phyloP scores from a whole-genome alignment of 1,140 invertebrate genomes.

The Drosophila nigrodunni region DNA sequence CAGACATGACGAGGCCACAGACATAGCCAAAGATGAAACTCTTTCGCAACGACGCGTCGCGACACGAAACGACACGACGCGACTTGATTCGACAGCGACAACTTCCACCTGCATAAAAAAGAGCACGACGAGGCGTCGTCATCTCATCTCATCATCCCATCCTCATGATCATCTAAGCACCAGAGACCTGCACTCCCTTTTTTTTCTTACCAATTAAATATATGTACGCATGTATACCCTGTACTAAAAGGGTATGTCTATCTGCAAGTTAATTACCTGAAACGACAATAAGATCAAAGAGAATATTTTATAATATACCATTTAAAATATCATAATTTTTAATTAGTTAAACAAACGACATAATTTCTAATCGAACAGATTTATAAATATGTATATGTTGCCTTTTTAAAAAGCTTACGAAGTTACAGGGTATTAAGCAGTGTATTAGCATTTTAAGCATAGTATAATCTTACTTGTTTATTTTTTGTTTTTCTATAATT shows the following conservation, averaged over 20 bases:
- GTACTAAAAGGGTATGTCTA: background rate
- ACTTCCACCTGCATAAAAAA: conserved; percentile 73
- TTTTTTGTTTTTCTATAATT: conserved; percentile 59
- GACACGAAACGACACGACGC: conserved; percentile 42
- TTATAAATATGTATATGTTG: too few relatives aligned
- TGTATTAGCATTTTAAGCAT: background rate
- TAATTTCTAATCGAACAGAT: too few relatives aligned
- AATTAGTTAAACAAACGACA: too few relatives aligned
- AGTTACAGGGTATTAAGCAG: conserved; percentile 1
- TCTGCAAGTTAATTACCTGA: too few relatives aligned
- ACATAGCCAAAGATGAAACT: conserved; percentile 60
- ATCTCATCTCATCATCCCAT: conserved; percentile 7
- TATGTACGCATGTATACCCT: conserved; percentile 17
- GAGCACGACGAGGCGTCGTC: conserved; percentile 51
- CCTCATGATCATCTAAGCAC: conserved; percentile 6
- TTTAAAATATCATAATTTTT: too few relatives aligned
- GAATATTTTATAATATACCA: too few relatives aligned
- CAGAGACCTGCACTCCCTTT: conserved; percentile 26
- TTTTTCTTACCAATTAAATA: conserved; percentile 21
- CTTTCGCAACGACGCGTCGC: conserved; percentile 62
- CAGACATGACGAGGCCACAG: conserved; percentile 38
- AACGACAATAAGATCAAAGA: too few relatives aligned
- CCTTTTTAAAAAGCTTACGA: background rate
- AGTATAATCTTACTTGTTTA: conserved; percentile 33
- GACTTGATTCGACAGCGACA: conserved; percentile 65